Conservation (phyloP, 1,140 invertebrate species). For the Pomacea maculata region DNA sequence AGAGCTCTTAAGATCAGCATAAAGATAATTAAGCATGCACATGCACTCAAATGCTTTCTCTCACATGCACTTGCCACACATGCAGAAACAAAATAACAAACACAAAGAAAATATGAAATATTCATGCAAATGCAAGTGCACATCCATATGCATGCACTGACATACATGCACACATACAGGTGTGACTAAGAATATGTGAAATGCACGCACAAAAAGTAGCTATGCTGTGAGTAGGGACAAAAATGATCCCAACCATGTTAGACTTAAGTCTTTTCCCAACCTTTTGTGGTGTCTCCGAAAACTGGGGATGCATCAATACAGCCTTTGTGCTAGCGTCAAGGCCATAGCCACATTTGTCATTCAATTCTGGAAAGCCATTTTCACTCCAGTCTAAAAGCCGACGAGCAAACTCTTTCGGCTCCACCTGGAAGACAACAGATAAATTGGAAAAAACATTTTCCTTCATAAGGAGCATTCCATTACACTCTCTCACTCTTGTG, state of each 20-base stretch:
- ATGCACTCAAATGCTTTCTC: neutral
- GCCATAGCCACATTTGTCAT: constrained; percentile 50
- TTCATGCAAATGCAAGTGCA: neutral
- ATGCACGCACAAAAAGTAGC: no score
- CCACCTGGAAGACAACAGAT: constrained; percentile 33
- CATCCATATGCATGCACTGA: neutral
- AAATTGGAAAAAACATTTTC: neutral
- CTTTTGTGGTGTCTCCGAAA: constrained; percentile 55
- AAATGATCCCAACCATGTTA: no score
- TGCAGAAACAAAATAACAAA: neutral
- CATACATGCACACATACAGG: neutral
- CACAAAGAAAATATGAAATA: neutral
- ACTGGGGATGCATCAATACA: constrained; percentile 55
- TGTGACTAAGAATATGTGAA: no score
- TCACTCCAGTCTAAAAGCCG: constrained; percentile 56
- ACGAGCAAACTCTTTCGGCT: constrained; percentile 48
- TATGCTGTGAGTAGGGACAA: no score
- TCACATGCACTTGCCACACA: constrained; percentile 4
- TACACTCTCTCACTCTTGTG: neutral
- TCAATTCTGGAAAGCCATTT: constrained; percentile 54
- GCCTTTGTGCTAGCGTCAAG: constrained; percentile 45
- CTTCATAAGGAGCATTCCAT: neutral
- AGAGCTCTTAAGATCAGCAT: neutral
- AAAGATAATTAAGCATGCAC: neutral
- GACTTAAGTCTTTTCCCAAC: constrained; percentile 24